Percentiles rank a stretch among this genome's conserved stretches.
Conservation (phyloP, 2,888 invertebrate species). For the Lissocephala sabroskyi region DNA sequence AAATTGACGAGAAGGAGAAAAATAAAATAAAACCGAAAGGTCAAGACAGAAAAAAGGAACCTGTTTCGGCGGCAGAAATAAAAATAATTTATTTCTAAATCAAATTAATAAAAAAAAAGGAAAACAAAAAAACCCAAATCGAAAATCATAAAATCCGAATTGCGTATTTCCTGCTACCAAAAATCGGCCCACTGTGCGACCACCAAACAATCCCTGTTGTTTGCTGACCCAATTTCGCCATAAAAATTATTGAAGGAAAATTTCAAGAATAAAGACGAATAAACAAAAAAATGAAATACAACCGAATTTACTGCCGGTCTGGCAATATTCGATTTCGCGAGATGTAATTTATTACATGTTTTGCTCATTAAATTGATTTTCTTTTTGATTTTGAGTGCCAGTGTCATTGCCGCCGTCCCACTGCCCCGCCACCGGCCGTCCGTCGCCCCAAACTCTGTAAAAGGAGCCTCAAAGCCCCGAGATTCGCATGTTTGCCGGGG, state of each 20-base stretch:
- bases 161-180: slow-evolving; percentile 26
- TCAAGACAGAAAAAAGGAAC: slow-evolving; percentile 42
- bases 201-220: background rate
- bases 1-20: background rate
- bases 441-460: background rate
- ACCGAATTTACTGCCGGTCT: slow-evolving; percentile 44
- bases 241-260: too few species aligned
- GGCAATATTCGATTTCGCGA: slow-evolving; percentile 29
- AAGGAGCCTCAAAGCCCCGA: background rate
- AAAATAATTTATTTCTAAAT: slow-evolving; percentile 26
- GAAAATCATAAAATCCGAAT: slow-evolving; percentile 14
- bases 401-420: slow-evolving; percentile 64
- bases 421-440: background rate
- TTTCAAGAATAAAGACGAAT: background rate
- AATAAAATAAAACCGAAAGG: slow-evolving; percentile 29
- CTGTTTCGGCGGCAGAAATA: slow-evolving; percentile 30
- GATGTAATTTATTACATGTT: slow-evolving; percentile 61
- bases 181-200: background rate
- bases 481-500: slow-evolving; percentile 8
- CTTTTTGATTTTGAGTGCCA: slow-evolving; percentile 63
- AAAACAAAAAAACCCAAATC: slow-evolving; percentile 29
- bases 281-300: slow-evolving; percentile 4
- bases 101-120: slow-evolving; percentile 32
- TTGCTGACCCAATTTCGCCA: background rate
- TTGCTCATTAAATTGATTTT: slow-evolving; percentile 68